These are phyloP conservation scores for Pomacea canaliculata DNA, from an alignment of 2,888 invertebrate genomes.

Conservation along the genomic window DNA sequence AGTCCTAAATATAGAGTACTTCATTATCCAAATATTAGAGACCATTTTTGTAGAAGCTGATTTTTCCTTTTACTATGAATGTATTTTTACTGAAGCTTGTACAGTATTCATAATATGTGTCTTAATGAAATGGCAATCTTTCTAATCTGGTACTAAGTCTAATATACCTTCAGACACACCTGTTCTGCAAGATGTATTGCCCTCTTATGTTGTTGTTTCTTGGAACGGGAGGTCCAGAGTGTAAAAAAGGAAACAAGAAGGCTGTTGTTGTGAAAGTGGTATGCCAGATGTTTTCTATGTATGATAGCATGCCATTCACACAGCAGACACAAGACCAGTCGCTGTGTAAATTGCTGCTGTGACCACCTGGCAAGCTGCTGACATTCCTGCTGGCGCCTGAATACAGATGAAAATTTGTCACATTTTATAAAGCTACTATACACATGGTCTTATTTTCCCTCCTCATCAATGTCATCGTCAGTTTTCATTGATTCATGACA, in stretches of 20 bases:
- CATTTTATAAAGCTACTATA: too few species aligned
- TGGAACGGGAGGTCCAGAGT: conserved; percentile 40
- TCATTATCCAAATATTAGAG: too few species aligned
- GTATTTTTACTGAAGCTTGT: too few species aligned
- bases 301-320: conserved; percentile 50
- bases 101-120: too few species aligned
- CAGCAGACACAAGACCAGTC: conserved; percentile 40
- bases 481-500: too few species aligned
- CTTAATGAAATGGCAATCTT: too few species aligned
- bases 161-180: conserved; percentile 27
- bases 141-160: too few species aligned
- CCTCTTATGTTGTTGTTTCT: conserved; percentile 38
- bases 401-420: neutral
- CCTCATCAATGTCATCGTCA: too few species aligned
- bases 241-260: conserved; percentile 42
- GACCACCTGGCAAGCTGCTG: conserved; percentile 46
- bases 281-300: conserved; percentile 47
- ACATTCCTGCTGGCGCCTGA: conserved; percentile 48
- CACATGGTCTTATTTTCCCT: too few species aligned
- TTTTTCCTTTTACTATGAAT: too few species aligned
- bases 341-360: conserved; percentile 30
- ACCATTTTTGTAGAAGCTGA: too few species aligned
- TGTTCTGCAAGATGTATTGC: conserved; percentile 35
- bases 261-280: conserved; percentile 40
- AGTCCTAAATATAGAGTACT: too few species aligned